Evolutionary conservation across 2,797 vertebrate species (phyloP).

Genomic region (Acanthurus leucopareius): DNA sequence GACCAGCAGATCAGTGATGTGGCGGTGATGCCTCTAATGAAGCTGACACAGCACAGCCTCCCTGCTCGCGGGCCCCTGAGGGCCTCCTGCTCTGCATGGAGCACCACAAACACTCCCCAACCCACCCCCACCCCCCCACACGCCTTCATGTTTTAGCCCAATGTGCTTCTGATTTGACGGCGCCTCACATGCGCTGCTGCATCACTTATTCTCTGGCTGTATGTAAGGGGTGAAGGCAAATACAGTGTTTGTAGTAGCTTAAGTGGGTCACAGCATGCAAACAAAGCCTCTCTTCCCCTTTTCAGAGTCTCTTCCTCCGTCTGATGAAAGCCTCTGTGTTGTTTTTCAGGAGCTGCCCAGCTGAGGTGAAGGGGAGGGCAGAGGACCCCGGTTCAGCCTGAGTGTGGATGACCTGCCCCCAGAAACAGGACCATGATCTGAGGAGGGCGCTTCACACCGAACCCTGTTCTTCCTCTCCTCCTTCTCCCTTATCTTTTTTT

Average conservation of each 20-base stretch:
- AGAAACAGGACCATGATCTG: constrained; percentile 84
- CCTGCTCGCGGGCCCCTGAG: constrained; percentile 68
- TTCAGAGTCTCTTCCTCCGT: constrained; percentile 19
- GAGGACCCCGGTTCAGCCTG: constrained; percentile 72
- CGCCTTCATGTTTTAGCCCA: constrained; percentile 54
- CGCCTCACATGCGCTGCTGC: constrained; percentile 55
- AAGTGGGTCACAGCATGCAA: constrained; percentile 70
- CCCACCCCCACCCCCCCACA: constrained; percentile 6
- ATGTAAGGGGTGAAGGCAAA: constrained; percentile 47
- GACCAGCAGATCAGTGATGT: constrained; percentile 83
- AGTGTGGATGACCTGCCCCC: constrained; percentile 72
- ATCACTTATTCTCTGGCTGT: constrained; percentile 64
- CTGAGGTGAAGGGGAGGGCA: constrained; percentile 79
- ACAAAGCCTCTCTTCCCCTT: constrained; percentile 30
- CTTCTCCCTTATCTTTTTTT: constrained; percentile 56
- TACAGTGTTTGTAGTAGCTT: constrained; percentile 51
- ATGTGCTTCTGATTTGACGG: constrained; percentile 65
- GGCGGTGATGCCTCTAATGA: constrained; percentile 87
- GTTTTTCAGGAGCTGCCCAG: constrained; percentile 79
- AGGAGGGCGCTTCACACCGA: constrained; percentile 62
- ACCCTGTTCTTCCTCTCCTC: constrained; percentile 73
- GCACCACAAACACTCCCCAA: constrained; percentile 44
- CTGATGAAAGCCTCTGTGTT: constrained; percentile 61
- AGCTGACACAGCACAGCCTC: constrained; percentile 86
- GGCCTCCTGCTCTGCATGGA: constrained; percentile 67